phyloP scores from a whole-genome alignment of 2,888 invertebrate genomes.

The Catocala nupta region DNA sequence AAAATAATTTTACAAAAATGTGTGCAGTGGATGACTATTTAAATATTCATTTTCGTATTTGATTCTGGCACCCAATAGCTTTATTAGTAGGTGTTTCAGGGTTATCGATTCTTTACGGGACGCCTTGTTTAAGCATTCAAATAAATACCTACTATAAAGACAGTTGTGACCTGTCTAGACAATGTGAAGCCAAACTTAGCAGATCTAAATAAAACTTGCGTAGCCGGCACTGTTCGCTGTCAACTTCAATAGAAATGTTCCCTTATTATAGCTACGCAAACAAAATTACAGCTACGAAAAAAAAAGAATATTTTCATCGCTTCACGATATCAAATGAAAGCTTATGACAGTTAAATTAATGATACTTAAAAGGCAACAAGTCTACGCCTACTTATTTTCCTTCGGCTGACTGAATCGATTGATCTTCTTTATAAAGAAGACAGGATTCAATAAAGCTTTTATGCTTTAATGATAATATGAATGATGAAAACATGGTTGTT shows the following conservation, averaged over 20 bases:
- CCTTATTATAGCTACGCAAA: constrained; percentile 4
- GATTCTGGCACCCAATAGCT: too few relatives aligned
- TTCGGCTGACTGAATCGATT: constrained; percentile 41
- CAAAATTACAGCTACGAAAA: constrained; percentile 13
- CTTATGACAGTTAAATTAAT: constrained; percentile 50
- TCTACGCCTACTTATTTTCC: constrained; percentile 45
- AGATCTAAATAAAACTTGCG: too few relatives aligned
- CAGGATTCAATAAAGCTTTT: constrained; percentile 46
- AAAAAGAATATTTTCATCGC: constrained; percentile 26
- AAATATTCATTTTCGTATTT: too few relatives aligned
- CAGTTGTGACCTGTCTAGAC: too few relatives aligned
- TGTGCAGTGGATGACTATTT: too few relatives aligned
- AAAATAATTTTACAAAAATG: too few relatives aligned
- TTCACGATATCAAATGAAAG: constrained; percentile 28
- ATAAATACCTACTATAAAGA: too few relatives aligned
- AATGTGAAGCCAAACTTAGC: too few relatives aligned
- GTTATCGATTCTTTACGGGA: too few relatives aligned
- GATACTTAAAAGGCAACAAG: constrained; percentile 48
- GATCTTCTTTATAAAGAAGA: constrained; percentile 47
- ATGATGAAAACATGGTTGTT: constrained; percentile 26
- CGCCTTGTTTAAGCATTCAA: too few relatives aligned
- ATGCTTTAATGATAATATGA: constrained; percentile 24
- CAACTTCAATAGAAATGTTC: background rate
- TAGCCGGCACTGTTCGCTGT: background rate
- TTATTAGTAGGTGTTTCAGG: too few relatives aligned